phyloP scores from a whole-genome alignment of 2,797 vertebrate genomes.

The Syngnathus acus region DNA sequence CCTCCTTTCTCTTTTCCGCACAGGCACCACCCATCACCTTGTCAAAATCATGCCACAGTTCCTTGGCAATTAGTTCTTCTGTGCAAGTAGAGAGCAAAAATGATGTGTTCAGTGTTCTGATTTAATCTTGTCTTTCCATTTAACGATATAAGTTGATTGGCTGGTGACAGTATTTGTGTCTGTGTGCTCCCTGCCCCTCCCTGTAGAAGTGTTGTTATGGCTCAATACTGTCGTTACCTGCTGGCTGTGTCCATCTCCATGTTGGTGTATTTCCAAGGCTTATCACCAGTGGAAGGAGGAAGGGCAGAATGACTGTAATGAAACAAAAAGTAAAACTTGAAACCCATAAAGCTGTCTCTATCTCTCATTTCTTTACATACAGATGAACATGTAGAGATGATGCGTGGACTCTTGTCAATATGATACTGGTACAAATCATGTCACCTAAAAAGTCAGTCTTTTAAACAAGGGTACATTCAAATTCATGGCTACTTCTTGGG shows the following conservation, averaged over 20 bases:
- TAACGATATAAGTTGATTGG: conserved; percentile 39
- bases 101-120: conserved; percentile 64
- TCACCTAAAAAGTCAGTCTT: too few species aligned
- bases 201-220: conserved; percentile 58
- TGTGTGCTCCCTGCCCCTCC: conserved; percentile 52
- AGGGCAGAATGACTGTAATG: conserved; percentile 57
- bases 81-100: conserved; percentile 52
- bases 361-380: conserved; percentile 12
- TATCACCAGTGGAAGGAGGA: conserved; percentile 49
- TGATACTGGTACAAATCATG: background rate
- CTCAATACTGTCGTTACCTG: conserved; percentile 62
- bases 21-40: conserved; percentile 52
- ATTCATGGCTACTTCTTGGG: too few species aligned
- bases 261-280: conserved; percentile 67
- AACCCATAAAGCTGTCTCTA: conserved; percentile 30
- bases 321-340: conserved; percentile 59
- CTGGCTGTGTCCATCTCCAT: conserved; percentile 67
- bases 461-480: too few species aligned
- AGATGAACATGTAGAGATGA: background rate
- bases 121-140: conserved; percentile 60
- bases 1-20: conserved; percentile 59
- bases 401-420: background rate
- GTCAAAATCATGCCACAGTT: conserved; percentile 50
- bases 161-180: conserved; percentile 67
- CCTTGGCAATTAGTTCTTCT: conserved; percentile 42